Percentiles rank a stretch among this genome's conserved stretches.
phyloP scores from a whole-genome alignment of 1,140 invertebrate genomes.

The Cydia pomonella region DNA sequence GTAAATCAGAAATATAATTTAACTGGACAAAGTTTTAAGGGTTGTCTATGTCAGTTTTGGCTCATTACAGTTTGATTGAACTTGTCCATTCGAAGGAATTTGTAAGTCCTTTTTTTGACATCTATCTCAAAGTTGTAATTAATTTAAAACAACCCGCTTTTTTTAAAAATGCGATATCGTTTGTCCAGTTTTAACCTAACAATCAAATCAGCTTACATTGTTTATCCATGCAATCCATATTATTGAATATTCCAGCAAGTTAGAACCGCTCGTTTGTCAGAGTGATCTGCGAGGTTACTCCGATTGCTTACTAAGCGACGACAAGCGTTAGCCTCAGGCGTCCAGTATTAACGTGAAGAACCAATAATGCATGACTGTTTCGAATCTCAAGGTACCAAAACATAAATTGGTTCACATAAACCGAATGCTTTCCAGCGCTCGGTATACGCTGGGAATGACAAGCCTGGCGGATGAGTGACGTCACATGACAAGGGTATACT shows the following conservation, averaged over 20 bases:
- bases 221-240: constrained; percentile 19
- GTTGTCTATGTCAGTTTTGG: too few species aligned
- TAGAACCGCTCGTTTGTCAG: constrained; percentile 31
- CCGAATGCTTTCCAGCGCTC: neutral
- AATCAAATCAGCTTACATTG: neutral
- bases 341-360: neutral
- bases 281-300: constrained; percentile 10
- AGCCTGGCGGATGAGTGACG: neutral
- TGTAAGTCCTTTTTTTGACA: neutral
- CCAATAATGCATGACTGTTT: neutral
- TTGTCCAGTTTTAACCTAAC: neutral
- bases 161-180: neutral
- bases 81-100: too few species aligned
- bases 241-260: constrained; percentile 14
- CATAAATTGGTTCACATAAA: neutral
- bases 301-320: neutral
- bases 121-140: neutral
- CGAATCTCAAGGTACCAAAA: neutral
- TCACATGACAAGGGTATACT: constrained; percentile 26
- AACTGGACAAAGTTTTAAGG: too few species aligned
- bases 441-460: neutral
- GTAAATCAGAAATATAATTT: too few species aligned
- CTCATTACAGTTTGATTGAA: too few species aligned
- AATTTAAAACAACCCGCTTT: neutral
- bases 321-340: neutral